A percentile compares a stretch with the other conserved stretches of the same genome.
These are phyloP conservation scores for Macaria notata DNA, from an alignment of 2,888 invertebrate genomes.

Conservation along the genomic window DNA sequence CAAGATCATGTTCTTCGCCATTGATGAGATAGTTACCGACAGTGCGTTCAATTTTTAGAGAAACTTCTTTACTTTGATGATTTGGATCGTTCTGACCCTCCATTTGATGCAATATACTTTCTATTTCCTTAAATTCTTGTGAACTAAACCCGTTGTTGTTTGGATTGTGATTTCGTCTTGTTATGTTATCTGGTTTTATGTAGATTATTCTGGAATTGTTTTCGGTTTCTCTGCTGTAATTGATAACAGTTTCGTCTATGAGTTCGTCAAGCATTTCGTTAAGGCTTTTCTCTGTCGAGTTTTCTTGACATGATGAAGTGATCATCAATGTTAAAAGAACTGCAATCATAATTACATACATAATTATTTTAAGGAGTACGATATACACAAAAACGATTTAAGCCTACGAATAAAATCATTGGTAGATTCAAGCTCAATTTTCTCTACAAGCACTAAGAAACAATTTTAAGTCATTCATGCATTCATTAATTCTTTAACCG, in stretches of 20 bases:
- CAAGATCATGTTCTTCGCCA: not conserved
- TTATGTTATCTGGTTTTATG: slow-evolving; percentile 10
- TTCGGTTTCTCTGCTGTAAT: slow-evolving; percentile 13
- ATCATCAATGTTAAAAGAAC: slow-evolving; percentile 15
- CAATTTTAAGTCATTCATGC: too few species aligned
- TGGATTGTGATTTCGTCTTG: not conserved
- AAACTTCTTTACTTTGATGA: not conserved
- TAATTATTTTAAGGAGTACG: too few species aligned
- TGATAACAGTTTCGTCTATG: slow-evolving; percentile 21
- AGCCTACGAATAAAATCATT: too few species aligned
- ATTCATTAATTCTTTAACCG: too few species aligned
- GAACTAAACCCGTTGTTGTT: too few species aligned
- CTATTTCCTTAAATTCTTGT: slow-evolving; percentile 11
- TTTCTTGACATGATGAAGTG: slow-evolving; percentile 23
- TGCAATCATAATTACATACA: slow-evolving; percentile 6
- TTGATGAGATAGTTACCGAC: not conserved
- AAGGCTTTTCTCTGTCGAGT: slow-evolving; percentile 19
- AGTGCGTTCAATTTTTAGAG: slow-evolving; percentile 11
- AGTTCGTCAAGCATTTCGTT: slow-evolving; percentile 26
- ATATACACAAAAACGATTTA: too few species aligned
- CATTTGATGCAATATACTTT: slow-evolving; percentile 11
- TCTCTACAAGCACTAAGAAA: too few species aligned
- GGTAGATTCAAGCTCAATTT: too few species aligned
- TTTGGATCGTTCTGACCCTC: slow-evolving; percentile 3
- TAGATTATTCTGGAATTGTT: slow-evolving; percentile 26